phyloP scores from a whole-genome alignment of 2,888 invertebrate species.

The Agriopis leucophaearia region DNA sequence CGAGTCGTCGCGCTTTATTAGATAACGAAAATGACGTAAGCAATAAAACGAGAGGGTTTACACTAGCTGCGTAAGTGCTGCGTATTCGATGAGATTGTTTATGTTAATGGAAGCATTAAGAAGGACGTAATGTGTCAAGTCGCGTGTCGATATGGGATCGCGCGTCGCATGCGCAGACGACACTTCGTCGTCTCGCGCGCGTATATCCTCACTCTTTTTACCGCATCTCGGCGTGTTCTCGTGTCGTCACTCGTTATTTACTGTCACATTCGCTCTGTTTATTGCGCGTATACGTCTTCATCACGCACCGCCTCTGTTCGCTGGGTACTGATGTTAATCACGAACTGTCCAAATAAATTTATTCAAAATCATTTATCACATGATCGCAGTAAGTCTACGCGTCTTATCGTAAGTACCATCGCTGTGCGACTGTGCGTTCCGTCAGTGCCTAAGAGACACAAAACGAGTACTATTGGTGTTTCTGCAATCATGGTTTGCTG shows the following conservation, averaged over 20 bases:
- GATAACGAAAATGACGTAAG: constrained; percentile 34
- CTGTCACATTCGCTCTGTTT: constrained; percentile 61
- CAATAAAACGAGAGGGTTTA: constrained; percentile 54
- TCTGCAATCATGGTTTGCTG: constrained; percentile 43
- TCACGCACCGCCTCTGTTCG: constrained; percentile 49
- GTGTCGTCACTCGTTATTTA: constrained; percentile 62
- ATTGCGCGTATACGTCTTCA: constrained; percentile 60
- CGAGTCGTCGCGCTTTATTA: constrained; percentile 33
- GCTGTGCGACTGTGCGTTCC: constrained; percentile 20
- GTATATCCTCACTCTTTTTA: constrained; percentile 71
- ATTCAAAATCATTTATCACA: constrained; percentile 53
- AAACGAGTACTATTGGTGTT: constrained; percentile 27
- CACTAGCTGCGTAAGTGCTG: constrained; percentile 50
- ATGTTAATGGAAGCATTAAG: constrained; percentile 73
- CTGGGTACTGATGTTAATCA: constrained; percentile 48
- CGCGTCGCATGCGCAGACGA: constrained; percentile 53
- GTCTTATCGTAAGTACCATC: constrained; percentile 36
- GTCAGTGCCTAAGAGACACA: constrained; percentile 9
- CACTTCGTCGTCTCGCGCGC: constrained; percentile 51
- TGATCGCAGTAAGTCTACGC: constrained; percentile 37
- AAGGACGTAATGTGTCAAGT: constrained; percentile 72
- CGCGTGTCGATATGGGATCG: constrained; percentile 76
- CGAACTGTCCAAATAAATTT: constrained; percentile 55
- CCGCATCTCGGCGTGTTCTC: constrained; percentile 52
- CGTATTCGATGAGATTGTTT: constrained; percentile 60